These are phyloP conservation scores for Axinella damicornis DNA, from an alignment of 37 sponge, comb jelly and placozoan genomes.

Conservation along the genomic window DNA sequence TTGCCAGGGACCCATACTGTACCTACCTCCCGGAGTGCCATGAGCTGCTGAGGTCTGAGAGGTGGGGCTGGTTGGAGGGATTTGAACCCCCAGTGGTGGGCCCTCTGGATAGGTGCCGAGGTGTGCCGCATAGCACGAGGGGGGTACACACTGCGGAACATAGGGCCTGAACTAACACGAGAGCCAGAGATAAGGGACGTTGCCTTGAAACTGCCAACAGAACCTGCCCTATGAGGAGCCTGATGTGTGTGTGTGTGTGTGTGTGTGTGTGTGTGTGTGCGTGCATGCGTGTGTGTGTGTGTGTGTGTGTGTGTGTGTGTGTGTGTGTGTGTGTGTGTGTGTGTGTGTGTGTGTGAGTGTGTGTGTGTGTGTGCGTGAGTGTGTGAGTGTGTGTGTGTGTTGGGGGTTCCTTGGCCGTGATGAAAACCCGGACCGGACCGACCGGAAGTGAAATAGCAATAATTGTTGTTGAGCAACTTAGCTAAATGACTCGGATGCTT, in stretches of 20 bases:
- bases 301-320: slow-evolving; percentile 13
- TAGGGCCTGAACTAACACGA: neutral
- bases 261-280: neutral
- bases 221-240: neutral
- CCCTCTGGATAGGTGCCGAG: slow-evolving; percentile 58
- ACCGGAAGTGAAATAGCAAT: too few relatives aligned
- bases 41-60: slow-evolving; percentile 65
- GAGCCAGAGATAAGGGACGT: neutral
- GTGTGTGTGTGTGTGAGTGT: too few relatives aligned
- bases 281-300: slow-evolving; percentile 5
- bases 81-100: slow-evolving; percentile 92
- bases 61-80: slow-evolving; percentile 79
- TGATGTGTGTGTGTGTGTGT: slow-evolving; percentile 2
- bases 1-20: neutral
- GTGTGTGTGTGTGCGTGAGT: too few relatives aligned
- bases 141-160: slow-evolving; percentile 30
- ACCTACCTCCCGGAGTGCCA: slow-evolving; percentile 75
- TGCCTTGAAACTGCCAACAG: neutral
- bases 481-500: too few relatives aligned
- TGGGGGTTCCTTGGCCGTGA: too few relatives aligned
- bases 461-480: too few relatives aligned
- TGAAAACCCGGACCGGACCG: too few relatives aligned
- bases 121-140: slow-evolving; percentile 36
- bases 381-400: too few relatives aligned
- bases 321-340: too few relatives aligned